Evolutionary conservation across 2,797 vertebrate species (phyloP).

Genomic region (Cossypha caffra): DNA sequence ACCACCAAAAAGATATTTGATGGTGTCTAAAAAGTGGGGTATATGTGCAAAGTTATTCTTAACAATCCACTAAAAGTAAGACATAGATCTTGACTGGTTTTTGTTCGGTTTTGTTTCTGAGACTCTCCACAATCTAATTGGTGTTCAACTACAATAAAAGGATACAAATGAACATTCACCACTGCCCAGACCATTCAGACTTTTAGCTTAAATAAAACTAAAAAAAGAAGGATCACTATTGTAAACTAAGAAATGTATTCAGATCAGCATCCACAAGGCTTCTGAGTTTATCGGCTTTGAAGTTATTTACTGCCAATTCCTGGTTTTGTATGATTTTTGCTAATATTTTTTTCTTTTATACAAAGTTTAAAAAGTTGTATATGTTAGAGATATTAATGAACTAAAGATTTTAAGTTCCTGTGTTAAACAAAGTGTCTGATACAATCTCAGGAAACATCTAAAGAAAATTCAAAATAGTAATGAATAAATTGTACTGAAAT

Average conservation of each 20-base stretch:
- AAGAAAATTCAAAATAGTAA: constrained; percentile 67
- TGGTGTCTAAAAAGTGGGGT: constrained; percentile 74
- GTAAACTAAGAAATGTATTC: constrained; percentile 83
- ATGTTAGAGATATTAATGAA: constrained; percentile 45
- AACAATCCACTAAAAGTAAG: constrained; percentile 81
- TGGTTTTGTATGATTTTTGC: background rate
- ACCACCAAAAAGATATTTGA: constrained; percentile 71
- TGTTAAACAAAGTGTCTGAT: constrained; percentile 55
- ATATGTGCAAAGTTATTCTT: constrained; percentile 83
- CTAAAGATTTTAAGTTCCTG: constrained; percentile 8
- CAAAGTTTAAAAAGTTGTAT: constrained; percentile 53
- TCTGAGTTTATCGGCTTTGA: constrained; percentile 80
- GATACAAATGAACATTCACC: constrained; percentile 89
- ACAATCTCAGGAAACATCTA: constrained; percentile 71
- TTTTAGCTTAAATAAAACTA: constrained; percentile 80
- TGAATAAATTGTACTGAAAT: constrained; percentile 36
- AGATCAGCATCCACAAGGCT: constrained; percentile 84
- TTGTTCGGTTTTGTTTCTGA: constrained; percentile 64
- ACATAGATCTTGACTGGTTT: constrained; percentile 78
- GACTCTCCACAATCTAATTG: constrained; percentile 80
- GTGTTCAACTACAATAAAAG: constrained; percentile 79
- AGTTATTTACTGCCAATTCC: constrained; percentile 76
- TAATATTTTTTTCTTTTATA: constrained; percentile 48
- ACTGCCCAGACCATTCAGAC: constrained; percentile 89
- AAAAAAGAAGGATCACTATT: constrained; percentile 75